Base-by-base conservation (phyloP, 2,113 vertebrate species). In the Psilopogon haemacephalus region DNA sequence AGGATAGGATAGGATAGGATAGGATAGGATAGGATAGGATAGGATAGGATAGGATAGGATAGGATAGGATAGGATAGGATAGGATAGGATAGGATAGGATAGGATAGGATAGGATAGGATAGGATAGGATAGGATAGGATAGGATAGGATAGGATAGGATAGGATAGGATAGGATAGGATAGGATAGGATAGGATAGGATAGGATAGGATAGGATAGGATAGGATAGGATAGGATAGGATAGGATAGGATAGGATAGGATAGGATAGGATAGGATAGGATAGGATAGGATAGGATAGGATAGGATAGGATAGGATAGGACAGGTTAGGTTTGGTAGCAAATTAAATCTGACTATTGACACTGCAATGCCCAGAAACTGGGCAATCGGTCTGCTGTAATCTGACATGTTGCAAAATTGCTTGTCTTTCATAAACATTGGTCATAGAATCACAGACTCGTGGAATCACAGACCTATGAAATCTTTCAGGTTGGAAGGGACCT, bases 361-460 rank as follows among this genome's bases (percentile, higher is more conserved):
- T 28, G 42, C 13, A 33, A 17, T 80, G 33, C 8, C 67, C 35
- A 30, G 54, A 55, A 92, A 84, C 33, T 80, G 77, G 38, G n/a
- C 16, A 52, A 10, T 52, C 33, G 12, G n/a, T 60, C 74, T 77
- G 30, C 74, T 56, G 37, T 87, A 90, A 82, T 70, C 12, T 90
- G 59, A 37, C 6, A 50, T 44, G 65, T 69, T 12, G 4, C 38
- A 69, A 68, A 94, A 38, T 33, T 14, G 48, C 52, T 26, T 84
- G 86, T 74, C 33, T 68, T 80, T 76, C 60, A 40, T 65, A 83
- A 88, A 95, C 74, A 30, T 81, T 90, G 89, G 55, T 37, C 62
- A 73, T 75, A 85, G 32, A 50, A 24, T 50, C 12, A 50, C 23
- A 50, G 10, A 50, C 48, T 24, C 48, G 24, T 23, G 24, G 48